Evolutionary conservation across 1,140 invertebrate genomes (phyloP).

Genomic region (Brachionus rotundiformis): DNA sequence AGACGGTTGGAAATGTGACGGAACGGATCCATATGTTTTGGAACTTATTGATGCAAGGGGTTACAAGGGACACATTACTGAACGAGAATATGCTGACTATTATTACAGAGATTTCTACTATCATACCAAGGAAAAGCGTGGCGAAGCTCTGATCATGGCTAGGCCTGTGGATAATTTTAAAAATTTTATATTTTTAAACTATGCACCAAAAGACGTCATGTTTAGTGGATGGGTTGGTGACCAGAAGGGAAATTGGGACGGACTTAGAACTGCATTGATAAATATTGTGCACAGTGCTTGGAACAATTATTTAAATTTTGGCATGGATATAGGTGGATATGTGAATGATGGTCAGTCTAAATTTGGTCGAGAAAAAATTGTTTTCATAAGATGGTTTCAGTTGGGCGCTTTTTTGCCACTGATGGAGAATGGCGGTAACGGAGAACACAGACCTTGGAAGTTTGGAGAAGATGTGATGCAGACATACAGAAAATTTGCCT

Average conservation of each 20-base stretch:
- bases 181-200: slow-evolving; percentile 27
- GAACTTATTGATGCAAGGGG: slow-evolving; percentile 22
- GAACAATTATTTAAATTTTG: slow-evolving; percentile 36
- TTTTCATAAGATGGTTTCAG: slow-evolving; percentile 35
- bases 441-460: slow-evolving; percentile 41
- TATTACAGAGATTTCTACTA: slow-evolving; percentile 41
- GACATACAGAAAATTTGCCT: slow-evolving; percentile 23
- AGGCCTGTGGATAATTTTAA: slow-evolving; percentile 26
- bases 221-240: slow-evolving; percentile 46
- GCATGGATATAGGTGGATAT: slow-evolving; percentile 42
- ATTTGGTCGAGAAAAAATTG: slow-evolving; percentile 8
- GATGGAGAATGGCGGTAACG: slow-evolving; percentile 50
- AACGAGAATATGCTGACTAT: background rate
- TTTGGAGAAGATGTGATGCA: slow-evolving; percentile 16
- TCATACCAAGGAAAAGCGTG: background rate
- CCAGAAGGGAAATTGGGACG: slow-evolving; percentile 13
- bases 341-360: background rate
- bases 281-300: slow-evolving; percentile 44
- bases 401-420: slow-evolving; percentile 35
- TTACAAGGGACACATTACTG: slow-evolving; percentile 21
- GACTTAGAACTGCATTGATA: slow-evolving; percentile 1
- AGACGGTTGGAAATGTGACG: slow-evolving; percentile 48
- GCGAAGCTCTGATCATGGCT: slow-evolving; percentile 32
- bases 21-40: slow-evolving; percentile 38
- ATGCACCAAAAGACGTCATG: slow-evolving; percentile 36